Evolutionary conservation across 1,140 invertebrate genomes (phyloP).

Genomic region (Bombus huntii): DNA sequence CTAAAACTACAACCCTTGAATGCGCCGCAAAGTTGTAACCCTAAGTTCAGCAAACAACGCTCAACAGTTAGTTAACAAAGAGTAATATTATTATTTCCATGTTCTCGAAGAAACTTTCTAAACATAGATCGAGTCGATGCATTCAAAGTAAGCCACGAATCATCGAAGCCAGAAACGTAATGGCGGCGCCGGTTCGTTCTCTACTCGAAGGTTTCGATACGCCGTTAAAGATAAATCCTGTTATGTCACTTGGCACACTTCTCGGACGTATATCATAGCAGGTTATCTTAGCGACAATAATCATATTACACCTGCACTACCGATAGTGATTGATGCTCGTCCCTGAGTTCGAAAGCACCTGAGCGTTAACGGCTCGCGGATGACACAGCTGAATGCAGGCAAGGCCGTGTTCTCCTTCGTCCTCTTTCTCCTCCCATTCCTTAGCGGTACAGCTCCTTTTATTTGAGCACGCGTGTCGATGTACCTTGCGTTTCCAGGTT

Average conservation of each 20-base stretch:
- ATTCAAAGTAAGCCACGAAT: background rate
- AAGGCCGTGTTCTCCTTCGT: slow-evolving; percentile 74
- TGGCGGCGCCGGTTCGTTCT: slow-evolving; percentile 12
- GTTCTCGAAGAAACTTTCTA: background rate
- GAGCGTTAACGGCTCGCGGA: slow-evolving; percentile 80
- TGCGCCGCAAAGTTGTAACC: background rate
- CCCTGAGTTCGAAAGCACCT: slow-evolving; percentile 73
- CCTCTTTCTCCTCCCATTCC: slow-evolving; percentile 71
- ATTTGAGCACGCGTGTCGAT: slow-evolving; percentile 71
- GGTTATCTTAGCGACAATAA: slow-evolving; percentile 76
- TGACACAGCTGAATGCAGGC: slow-evolving; percentile 81
- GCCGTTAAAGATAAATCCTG: slow-evolving; percentile 71
- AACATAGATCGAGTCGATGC: background rate
- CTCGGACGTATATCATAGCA: slow-evolving; percentile 62
- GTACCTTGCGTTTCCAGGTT: slow-evolving; percentile 75
- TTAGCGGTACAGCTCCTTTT: slow-evolving; percentile 78
- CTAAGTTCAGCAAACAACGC: no score
- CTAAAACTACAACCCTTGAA: background rate
- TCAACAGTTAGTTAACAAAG: no score
- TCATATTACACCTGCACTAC: slow-evolving; percentile 79
- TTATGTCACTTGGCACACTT: slow-evolving; percentile 74
- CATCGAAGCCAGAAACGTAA: background rate
- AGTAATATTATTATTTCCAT: background rate
- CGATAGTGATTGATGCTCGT: slow-evolving; percentile 80
- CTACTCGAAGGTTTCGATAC: slow-evolving; percentile 46